Evolutionary conservation across 1,140 invertebrate species (phyloP).

Genomic region (Cryptotermes secundus): DNA sequence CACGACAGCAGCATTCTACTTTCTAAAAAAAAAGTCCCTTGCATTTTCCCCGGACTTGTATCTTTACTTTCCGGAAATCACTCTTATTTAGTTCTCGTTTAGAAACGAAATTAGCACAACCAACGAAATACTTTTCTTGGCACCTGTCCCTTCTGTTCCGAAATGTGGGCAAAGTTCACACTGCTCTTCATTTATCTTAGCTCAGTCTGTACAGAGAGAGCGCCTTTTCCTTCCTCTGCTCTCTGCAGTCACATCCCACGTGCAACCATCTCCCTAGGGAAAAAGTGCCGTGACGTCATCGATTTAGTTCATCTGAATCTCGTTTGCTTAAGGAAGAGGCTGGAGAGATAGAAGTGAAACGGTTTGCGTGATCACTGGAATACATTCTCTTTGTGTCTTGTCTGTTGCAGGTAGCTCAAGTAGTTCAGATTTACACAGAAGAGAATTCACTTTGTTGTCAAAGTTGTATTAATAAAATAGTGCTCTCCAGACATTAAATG

Average conservation of each 20-base stretch:
- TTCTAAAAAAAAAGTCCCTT: no score
- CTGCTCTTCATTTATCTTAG: not conserved
- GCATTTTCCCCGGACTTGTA: no score
- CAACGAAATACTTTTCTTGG: not conserved
- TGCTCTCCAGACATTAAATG: no score
- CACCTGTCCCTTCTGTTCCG: not conserved
- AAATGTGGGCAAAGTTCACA: not conserved
- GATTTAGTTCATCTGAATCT: constrained; percentile 9
- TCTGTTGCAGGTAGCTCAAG: no score
- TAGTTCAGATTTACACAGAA: no score
- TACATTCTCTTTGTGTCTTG: not conserved
- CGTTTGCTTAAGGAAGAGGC: constrained; percentile 18
- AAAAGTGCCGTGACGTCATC: constrained; percentile 10
- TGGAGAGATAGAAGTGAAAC: not conserved
- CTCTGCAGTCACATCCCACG: not conserved
- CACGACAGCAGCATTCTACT: no score
- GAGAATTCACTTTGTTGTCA: no score
- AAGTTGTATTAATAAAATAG: no score
- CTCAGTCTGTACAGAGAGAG: not conserved
- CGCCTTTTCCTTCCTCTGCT: not conserved
- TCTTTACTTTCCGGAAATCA: no score
- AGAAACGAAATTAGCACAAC: not conserved
- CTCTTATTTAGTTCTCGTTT: no score
- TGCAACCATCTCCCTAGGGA: not conserved
- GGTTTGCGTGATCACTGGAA: not conserved